Percentiles rank a stretch among this genome's conserved stretches.
These are phyloP conservation scores for Sparidentex hasta DNA, from an alignment of 2,797 vertebrate genomes.

Conservation along the genomic window DNA sequence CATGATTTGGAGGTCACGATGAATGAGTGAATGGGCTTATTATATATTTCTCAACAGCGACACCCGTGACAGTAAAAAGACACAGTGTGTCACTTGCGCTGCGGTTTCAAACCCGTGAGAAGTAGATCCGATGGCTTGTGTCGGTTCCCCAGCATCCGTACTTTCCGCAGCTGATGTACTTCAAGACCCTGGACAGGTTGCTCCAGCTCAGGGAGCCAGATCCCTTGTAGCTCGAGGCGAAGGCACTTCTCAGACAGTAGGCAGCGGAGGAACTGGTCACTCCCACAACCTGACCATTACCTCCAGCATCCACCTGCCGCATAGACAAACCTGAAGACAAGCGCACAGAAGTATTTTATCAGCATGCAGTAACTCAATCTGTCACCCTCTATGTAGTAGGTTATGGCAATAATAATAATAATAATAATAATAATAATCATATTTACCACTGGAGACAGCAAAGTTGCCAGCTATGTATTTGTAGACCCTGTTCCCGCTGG, in stretches of 20 bases:
- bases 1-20: background rate
- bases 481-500: slow-evolving; percentile 3
- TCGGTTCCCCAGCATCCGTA: slow-evolving; percentile 66
- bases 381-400: too few relatives aligned
- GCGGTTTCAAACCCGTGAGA: slow-evolving; percentile 29
- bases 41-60: background rate
- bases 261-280: accelerated
- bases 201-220: background rate
- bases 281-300: slow-evolving; percentile 46
- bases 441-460: background rate
- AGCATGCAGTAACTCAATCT: background rate
- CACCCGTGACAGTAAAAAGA: background rate
- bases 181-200: accelerated
- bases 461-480: slow-evolving; percentile 26
- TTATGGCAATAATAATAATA: too few relatives aligned
- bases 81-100: too few relatives aligned
- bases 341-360: background rate
- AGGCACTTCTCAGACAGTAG: slow-evolving; percentile 38
- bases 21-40: background rate
- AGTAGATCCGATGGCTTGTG: background rate
- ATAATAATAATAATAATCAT: background rate
- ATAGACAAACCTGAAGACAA: slow-evolving; percentile 18
- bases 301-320: slow-evolving; percentile 67
- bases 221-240: background rate
- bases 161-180: slow-evolving; percentile 58